phyloP scores from a whole-genome alignment of 2,797 vertebrate species.

The Eremophila alpestris region DNA sequence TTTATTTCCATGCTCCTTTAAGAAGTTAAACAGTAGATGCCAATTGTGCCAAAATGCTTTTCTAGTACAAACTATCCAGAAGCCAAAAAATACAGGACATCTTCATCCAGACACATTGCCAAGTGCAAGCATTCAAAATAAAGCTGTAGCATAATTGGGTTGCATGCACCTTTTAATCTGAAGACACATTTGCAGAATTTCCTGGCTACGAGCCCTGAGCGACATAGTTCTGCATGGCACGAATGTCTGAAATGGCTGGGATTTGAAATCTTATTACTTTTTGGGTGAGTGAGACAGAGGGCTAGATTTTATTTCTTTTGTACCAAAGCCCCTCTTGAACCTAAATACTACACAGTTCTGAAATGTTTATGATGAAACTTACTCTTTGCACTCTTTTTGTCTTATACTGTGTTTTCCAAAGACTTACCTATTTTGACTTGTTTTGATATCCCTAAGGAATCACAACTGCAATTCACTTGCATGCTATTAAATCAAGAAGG shows the following conservation, averaged over 20 bases:
- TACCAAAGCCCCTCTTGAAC: not conserved
- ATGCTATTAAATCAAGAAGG: not conserved
- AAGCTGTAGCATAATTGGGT: not conserved
- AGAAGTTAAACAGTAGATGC: conserved; percentile 22
- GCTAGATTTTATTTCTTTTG: not conserved
- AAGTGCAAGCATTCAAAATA: conserved; percentile 31
- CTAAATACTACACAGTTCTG: not conserved
- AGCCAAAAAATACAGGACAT: conserved; percentile 48
- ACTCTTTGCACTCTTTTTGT: not conserved
- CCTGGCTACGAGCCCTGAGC: conserved; percentile 2
- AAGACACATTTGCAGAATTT: conserved; percentile 41
- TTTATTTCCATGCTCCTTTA: not conserved
- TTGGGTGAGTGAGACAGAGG: not conserved
- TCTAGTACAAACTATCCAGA: conserved; percentile 9
- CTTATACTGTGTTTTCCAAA: not conserved
- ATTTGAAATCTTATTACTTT: not conserved
- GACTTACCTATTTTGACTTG: not conserved
- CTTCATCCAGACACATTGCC: conserved; percentile 8
- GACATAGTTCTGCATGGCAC: not conserved
- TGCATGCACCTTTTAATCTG: conserved; percentile 24
- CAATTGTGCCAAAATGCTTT: conserved; percentile 27
- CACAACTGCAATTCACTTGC: not conserved
- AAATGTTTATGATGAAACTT: not conserved
- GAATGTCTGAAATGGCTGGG: not conserved
- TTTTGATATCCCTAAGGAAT: not conserved